phyloP scores from a whole-genome alignment of 2,888 invertebrate species.

The Eupithecia centaureata region DNA sequence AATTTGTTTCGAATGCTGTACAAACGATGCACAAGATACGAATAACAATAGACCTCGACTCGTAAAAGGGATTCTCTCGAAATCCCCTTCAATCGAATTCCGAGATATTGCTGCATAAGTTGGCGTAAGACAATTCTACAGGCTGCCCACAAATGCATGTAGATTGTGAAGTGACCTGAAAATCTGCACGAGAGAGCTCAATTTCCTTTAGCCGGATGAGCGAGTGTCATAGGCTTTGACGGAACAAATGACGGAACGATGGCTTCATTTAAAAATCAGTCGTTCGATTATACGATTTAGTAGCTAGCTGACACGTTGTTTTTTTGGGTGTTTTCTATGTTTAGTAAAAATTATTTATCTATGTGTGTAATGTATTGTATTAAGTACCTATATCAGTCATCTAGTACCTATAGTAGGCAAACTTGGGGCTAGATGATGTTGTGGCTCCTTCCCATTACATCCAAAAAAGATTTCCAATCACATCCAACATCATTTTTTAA shows the following conservation, averaged over 20 bases:
- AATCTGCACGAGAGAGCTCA: slow-evolving; percentile 4
- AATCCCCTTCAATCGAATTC: not conserved
- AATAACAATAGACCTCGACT: slow-evolving; percentile 51
- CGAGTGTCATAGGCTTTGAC: slow-evolving; percentile 11
- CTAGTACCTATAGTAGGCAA: too few relatives aligned
- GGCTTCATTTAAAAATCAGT: slow-evolving; percentile 1
- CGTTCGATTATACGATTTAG: not conserved
- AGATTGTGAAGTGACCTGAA: slow-evolving; percentile 1
- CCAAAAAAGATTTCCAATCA: too few relatives aligned
- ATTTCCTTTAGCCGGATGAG: slow-evolving; percentile 2
- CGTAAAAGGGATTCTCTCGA: slow-evolving; percentile 3
- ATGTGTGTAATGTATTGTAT: too few relatives aligned
- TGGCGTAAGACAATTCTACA: not conserved
- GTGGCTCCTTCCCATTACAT: too few relatives aligned
- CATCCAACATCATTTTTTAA: too few relatives aligned
- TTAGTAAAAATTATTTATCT: too few relatives aligned
- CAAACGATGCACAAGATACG: slow-evolving; percentile 49
- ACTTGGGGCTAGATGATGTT: too few relatives aligned
- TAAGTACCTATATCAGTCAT: too few relatives aligned
- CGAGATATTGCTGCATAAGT: slow-evolving; percentile 5
- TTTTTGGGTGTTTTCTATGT: too few relatives aligned
- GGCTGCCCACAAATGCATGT: slow-evolving; percentile 1
- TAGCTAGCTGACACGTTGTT: too few relatives aligned
- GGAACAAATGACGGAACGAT: not conserved
- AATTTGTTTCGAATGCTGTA: slow-evolving; percentile 48